Evolutionary conservation across 2,113 vertebrate genomes (phyloP).

Genomic region (Zapornia atra): DNA sequence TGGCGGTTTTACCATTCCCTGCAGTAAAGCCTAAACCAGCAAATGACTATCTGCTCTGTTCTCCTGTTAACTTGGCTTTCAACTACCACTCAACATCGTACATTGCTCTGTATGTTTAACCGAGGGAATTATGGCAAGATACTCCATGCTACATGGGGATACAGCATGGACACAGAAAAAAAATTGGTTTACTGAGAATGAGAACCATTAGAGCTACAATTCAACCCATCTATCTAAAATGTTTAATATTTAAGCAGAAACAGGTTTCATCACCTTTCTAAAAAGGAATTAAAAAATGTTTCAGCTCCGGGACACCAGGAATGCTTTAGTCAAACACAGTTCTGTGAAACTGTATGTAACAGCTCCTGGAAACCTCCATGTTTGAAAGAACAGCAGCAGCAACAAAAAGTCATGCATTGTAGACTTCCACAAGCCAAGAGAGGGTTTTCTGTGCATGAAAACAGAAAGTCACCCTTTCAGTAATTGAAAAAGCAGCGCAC

Average conservation of each 20-base stretch:
- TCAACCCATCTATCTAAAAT: background rate
- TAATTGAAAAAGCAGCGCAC: background rate
- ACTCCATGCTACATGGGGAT: background rate
- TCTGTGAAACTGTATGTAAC: background rate
- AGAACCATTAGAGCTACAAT: background rate
- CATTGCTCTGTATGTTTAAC: background rate
- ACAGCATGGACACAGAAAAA: background rate
- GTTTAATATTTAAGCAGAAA: background rate
- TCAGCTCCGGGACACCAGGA: background rate
- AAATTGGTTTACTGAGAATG: background rate
- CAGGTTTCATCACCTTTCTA: background rate
- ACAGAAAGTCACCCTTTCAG: slow-evolving; percentile 25
- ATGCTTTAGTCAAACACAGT: background rate
- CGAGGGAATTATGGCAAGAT: background rate
- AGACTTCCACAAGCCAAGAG: background rate
- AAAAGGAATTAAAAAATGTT: background rate
- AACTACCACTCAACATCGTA: background rate
- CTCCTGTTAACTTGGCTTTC: background rate
- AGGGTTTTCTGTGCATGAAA: background rate
- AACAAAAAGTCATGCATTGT: background rate
- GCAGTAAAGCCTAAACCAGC: background rate
- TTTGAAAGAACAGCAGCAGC: background rate
- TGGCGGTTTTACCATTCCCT: background rate
- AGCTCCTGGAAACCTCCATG: background rate
- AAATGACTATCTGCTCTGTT: background rate